Conservation (phyloP, 2,797 vertebrate genomes). For the Silurus lanzhouensis region DNA sequence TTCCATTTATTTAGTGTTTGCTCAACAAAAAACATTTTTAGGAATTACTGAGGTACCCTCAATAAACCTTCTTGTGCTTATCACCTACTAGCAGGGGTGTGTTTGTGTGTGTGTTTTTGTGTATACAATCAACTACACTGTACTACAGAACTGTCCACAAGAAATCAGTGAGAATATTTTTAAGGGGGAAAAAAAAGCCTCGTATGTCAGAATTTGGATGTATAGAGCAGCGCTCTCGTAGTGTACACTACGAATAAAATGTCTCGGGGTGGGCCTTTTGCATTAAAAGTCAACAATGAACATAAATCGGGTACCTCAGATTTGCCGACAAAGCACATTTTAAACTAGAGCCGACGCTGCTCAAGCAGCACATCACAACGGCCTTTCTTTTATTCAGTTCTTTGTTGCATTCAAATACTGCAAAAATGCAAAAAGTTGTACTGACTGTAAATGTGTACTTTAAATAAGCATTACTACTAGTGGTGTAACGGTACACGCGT, state of each 20-base stretch:
- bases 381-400: neutral
- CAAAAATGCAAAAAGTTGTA: neutral
- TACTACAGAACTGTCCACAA: neutral
- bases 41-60: neutral
- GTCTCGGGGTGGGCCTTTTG: neutral
- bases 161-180: neutral
- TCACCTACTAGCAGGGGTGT: neutral
- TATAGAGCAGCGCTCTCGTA: neutral
- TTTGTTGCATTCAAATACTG: neutral
- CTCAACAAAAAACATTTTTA: neutral
- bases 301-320: neutral
- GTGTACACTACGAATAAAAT: neutral
- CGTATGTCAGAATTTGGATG: neutral
- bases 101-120: neutral
- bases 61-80: neutral
- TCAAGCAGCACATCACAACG: neutral
- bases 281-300: neutral
- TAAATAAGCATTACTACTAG: neutral
- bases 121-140: neutral
- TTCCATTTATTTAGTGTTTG: neutral
- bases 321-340: conserved; percentile 7
- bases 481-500: no score
- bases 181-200: neutral
- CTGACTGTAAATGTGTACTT: no score
- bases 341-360: neutral